phyloP scores from a whole-genome alignment of 2,888 invertebrate genomes.

The Tethea ocularis region DNA sequence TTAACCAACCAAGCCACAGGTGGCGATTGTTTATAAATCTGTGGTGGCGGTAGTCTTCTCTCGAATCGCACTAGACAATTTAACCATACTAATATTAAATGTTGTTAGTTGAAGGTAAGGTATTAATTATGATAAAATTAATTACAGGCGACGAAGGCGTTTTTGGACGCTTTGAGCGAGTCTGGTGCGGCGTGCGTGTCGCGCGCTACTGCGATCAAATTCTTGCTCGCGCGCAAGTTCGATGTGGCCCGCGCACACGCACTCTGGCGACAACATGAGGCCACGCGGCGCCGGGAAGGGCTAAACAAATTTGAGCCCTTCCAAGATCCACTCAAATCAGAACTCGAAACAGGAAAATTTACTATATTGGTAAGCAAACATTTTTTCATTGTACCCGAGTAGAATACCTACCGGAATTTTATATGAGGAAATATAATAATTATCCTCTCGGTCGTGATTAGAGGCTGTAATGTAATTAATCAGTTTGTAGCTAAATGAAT shows the following conservation, averaged over 20 bases:
- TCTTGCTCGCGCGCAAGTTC: conserved; percentile 96
- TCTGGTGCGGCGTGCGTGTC: conserved; percentile 83
- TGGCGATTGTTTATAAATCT: no score
- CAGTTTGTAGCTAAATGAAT: neutral
- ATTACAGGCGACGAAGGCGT: conserved; percentile 91
- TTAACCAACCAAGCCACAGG: no score
- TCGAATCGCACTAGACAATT: no score
- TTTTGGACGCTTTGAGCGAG: conserved; percentile 89
- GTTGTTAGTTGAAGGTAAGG: neutral
- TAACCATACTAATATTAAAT: no score
- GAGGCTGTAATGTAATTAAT: neutral
- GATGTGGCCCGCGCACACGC: conserved; percentile 95
- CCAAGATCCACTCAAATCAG: conserved; percentile 92
- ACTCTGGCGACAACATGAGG: conserved; percentile 96
- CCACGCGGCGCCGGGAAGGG: conserved; percentile 93
- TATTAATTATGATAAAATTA: conserved; percentile 9
- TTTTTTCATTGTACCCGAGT: neutral
- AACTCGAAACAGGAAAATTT: conserved; percentile 97
- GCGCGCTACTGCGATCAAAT: conserved; percentile 96
- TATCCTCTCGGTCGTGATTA: neutral
- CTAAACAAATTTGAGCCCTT: conserved; percentile 92
- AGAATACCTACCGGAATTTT: no score
- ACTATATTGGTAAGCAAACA: conserved; percentile 92
- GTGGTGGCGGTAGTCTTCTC: no score
- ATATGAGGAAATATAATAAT: neutral